Evolutionary conservation across 2,888 invertebrate species (phyloP).

Genomic region (Cactoblastis cactorum): DNA sequence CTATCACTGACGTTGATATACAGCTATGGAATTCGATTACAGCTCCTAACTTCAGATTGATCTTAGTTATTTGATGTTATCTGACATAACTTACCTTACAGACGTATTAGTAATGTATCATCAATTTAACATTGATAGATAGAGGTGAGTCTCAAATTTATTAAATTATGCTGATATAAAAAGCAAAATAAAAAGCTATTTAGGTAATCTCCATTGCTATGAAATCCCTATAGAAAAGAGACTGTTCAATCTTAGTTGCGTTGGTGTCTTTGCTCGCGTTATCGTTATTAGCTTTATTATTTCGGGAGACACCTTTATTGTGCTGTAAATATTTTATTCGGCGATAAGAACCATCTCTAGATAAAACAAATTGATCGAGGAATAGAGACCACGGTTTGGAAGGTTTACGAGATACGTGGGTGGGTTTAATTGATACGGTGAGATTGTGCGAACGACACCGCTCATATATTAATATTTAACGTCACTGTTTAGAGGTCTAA

Average conservation of each 20-base stretch:
- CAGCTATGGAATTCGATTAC: conserved; percentile 4
- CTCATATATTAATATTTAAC: conserved; percentile 64
- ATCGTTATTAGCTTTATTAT: conserved; percentile 70
- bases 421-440: conserved; percentile 61
- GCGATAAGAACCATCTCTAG: conserved; percentile 61
- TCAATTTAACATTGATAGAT: background rate
- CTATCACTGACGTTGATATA: conserved; percentile 24
- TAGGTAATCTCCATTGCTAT: background rate
- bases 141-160: background rate
- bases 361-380: conserved; percentile 75
- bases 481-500: conserved; percentile 45
- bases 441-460: conserved; percentile 60
- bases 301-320: conserved; percentile 66
- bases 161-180: background rate
- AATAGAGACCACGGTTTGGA: conserved; percentile 47
- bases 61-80: background rate
- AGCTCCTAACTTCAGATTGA: background rate
- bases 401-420: conserved; percentile 64
- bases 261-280: conserved; percentile 48
- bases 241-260: conserved; percentile 17
- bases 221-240: conserved; percentile 1
- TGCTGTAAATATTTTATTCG: conserved; percentile 75
- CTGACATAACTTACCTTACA: background rate
- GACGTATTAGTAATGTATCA: background rate
- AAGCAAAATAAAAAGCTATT: background rate